Evolutionary conservation across 2,797 vertebrate genomes (phyloP), one percentile per base, ranked within the genome.

Genomic region (Adrianichthys oophorus): DNA sequence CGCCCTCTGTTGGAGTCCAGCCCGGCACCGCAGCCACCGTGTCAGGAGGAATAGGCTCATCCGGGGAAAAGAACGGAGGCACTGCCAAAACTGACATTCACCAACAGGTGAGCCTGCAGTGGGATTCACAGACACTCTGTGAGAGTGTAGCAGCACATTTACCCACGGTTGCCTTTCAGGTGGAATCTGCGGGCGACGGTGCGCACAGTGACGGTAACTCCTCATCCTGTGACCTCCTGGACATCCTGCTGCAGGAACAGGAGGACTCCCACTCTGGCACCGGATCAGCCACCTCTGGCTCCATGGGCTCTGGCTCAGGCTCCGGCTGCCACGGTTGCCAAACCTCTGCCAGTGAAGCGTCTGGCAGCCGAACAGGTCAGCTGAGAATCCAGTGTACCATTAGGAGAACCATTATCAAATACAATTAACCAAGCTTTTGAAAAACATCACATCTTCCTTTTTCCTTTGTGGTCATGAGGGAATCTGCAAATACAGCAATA

Each of bases 191-290:
- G 10, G 85, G 76, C 18, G 92, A 94, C 0, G 74, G 80, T 0
- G 92, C 82, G 12, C 92, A 90, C 48, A 95, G 94, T 0, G 94
- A 96, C 0, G 86, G 87, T 0, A 88, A 93, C 55, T 97, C 94
- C 21, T 92, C 93, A 0, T 94, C 95, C 70, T 95, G 93, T 5
- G 95, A 95, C 68, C 73, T 97, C 18, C 86, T 98, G 59, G 93
- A 94, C 66, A 87, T 98, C 51, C 77, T 98, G 2, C 85, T 98
- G 63, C 94, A 91, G 0, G 92, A 95, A 62, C 94, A 92, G 1
- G 92, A 95, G 0, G 94, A 93, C 74, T 97, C 94, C 0, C 93
- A 86, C 74, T 97, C 94, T 0, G 93, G 92, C 64, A 92, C 91
- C 0, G 94, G 93, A 26, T 98, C 95, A 0, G 94, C 94, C 56